Base-by-base conservation (phyloP, 1,140 invertebrate genomes). In the Oedothorax gibbosus region DNA sequence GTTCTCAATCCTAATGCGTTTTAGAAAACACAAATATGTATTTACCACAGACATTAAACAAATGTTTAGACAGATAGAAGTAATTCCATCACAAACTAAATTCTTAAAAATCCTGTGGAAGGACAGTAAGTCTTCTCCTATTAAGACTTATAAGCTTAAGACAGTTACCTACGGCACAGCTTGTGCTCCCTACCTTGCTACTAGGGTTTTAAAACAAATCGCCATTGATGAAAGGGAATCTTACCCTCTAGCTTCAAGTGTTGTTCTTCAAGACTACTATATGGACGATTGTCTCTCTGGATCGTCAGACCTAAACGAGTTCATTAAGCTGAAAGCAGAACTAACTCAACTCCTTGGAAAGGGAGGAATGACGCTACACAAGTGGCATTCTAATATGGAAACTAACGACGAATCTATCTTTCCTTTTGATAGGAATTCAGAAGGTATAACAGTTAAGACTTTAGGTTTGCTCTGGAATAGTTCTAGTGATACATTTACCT, bases 131-230 rank as follows among this genome's bases (percentile, higher is more conserved):
- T 21, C 80, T 35, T 65, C 87, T 2, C 65, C 20, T 7, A 54
- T 89, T 50, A 64, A 87, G 60, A 84, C 68, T 20, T 90, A 86
- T 83, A n/a, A 86, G 57, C 84, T 90, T 15, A 86, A 68, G 5
- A 88, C 89, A 0, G 89, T 90, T 0, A 89, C 88, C 88, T n/a
- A n/a, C n/a, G n/a, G n/a, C n/a, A n/a, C n/a, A 10, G 82, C n/a
- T 56, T 0, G 86, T 6, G 87, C 88, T 4, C 88, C 89, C 9
- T 90, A 86, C 83, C 73, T 89, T 9, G 88, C 90, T 0, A 85
- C 88, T 3, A 82, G 89, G 11, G 83, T 81, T 2, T 66, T 90
- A 7, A 75, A 77, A 51, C 88, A 89, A 86, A 65, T 89, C 6
- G 87, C 85, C 3, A 15, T 78, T 21, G 87, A 88, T 66, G 85